Evolutionary conservation across 2,888 invertebrate genomes (phyloP).

Genomic region (Volucella zonaria): DNA sequence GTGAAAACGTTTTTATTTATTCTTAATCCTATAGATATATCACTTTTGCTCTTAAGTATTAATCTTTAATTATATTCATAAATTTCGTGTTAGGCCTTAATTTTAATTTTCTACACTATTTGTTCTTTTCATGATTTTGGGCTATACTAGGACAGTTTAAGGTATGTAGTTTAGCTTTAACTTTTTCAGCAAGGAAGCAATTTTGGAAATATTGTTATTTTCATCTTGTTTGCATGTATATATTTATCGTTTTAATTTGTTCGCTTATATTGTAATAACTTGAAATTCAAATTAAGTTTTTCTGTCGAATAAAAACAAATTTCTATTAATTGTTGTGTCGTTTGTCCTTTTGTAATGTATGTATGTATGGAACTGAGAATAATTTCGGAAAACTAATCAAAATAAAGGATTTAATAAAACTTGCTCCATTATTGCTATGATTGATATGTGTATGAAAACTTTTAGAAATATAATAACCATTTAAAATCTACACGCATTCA

Average conservation of each 20-base stretch:
- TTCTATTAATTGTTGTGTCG: no score
- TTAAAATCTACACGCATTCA: no score
- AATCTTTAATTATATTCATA: slow-evolving; percentile 39
- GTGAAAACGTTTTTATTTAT: slow-evolving; percentile 65
- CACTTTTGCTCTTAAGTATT: slow-evolving; percentile 73
- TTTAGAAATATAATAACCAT: no score
- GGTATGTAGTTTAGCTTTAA: slow-evolving; percentile 49
- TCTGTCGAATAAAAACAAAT: not conserved
- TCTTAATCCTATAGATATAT: slow-evolving; percentile 71
- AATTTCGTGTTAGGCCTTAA: slow-evolving; percentile 32
- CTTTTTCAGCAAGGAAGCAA: slow-evolving; percentile 64
- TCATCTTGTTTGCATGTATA: slow-evolving; percentile 10
- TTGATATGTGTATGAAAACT: no score
- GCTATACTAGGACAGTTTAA: slow-evolving; percentile 59
- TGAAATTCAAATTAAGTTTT: slow-evolving; percentile 6
- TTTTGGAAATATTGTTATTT: slow-evolving; percentile 26
- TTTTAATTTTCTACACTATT: slow-evolving; percentile 22
- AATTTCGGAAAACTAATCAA: no score
- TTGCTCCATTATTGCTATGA: no score
- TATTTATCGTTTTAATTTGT: slow-evolving; percentile 31
- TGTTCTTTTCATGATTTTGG: slow-evolving; percentile 35
- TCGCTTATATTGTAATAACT: not conserved
- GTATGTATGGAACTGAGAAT: no score
- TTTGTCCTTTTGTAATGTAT: no score
- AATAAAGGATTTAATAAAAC: no score